Base-by-base conservation (phyloP, 2,888 invertebrate species). In the Nomada ruficornis region DNA sequence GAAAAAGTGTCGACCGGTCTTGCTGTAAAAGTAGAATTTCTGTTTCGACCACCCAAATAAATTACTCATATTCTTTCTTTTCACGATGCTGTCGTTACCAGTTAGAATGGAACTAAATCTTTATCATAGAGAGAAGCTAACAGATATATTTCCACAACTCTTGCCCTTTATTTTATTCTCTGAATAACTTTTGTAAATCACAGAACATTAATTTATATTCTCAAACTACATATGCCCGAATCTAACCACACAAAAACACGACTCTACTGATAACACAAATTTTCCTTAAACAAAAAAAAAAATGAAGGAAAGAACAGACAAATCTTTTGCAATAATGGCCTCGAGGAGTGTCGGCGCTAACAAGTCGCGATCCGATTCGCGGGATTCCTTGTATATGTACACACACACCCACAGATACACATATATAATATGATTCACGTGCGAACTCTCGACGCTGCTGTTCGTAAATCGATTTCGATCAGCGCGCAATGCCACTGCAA, bases 401-500 rank as follows among this genome's bases (percentile, higher is more conserved):
- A 36, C 36, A 9, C 36, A 7, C 36, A 36, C 36, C 0, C 36
- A 36, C 36, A 36, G 36, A 63, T 11, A 18, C n/a, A 26, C 0
- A 18, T 15, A 2, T 26, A n/a, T 52, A 5, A 13, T 70, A 77
- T 57, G 74, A 83, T 70, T 36, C 70, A 59, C 71, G 74, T 63
- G 77, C 71, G 57, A 68, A 60, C 75, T 65, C 75, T 77, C 74
- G 60, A 62, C 73, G 62, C 67, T 70, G 52, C 72, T 63, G 60
- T 81, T 63, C 65, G 74, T 57, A 70, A 87, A 87, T 85, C 85
- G 87, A 86, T 87, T 80, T 80, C 75, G 87, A 87, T 80, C 79
- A 68, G 74, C 76, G 74, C 54, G 62, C 26, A 70, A 60, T 67
- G 54, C 67, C 36, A 64, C 52, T 47, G 80, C 83, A 65, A 73